These are phyloP conservation scores for Eonycteris spelaea DNA, from an alignment of 2,113 vertebrate genomes.

Conservation along the genomic window DNA sequence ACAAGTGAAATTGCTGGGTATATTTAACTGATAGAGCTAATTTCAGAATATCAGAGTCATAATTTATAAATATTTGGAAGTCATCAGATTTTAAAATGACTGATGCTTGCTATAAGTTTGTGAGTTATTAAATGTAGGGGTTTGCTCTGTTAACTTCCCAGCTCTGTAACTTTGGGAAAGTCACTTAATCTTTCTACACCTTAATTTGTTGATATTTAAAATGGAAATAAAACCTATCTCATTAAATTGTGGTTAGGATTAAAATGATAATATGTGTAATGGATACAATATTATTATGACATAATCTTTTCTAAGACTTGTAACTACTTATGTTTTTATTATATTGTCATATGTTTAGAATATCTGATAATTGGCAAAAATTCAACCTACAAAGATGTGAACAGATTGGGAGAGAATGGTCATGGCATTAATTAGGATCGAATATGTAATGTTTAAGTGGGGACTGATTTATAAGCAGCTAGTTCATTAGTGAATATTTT, in stretches of 20 bases:
- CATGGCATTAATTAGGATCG: not conserved
- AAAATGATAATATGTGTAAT: not conserved
- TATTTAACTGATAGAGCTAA: not conserved
- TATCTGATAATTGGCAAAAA: not conserved
- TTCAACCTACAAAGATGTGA: not conserved
- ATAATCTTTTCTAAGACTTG: not conserved
- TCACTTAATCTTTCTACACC: not conserved
- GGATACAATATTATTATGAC: not conserved
- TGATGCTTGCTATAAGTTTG: not conserved
- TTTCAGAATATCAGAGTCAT: not conserved
- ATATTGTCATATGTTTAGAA: not conserved
- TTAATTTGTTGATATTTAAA: not conserved
- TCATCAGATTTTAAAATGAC: not conserved
- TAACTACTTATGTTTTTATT: not conserved
- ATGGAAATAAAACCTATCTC: not conserved
- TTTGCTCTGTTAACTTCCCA: not conserved
- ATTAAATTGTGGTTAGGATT: not conserved
- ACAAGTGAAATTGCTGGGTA: not conserved
- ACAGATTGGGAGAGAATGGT: not conserved
- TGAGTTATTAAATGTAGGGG: not conserved
- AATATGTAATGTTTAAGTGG: not conserved
- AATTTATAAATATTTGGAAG: not conserved
- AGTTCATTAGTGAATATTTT: not conserved
- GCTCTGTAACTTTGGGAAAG: not conserved
- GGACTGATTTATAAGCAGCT: not conserved